Conservation (phyloP, 2,113 vertebrate genomes). For the Recurvirostra avosetta region DNA sequence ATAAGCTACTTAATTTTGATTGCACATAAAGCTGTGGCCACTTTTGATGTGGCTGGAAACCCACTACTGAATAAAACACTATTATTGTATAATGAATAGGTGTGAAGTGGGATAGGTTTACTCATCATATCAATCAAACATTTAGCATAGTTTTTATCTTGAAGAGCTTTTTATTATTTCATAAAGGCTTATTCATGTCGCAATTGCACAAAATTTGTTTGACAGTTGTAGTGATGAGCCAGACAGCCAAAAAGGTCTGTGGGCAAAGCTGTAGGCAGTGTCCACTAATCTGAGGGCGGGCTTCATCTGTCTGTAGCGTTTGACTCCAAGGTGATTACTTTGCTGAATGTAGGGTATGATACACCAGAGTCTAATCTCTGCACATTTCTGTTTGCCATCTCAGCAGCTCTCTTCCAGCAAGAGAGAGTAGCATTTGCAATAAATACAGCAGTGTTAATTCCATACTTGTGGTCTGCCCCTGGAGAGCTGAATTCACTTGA, state of each 20-base stretch:
- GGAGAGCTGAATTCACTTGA: neutral
- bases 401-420: neutral
- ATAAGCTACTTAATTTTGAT: conserved; percentile 28
- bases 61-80: conserved; percentile 14
- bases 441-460: neutral
- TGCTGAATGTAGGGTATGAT: neutral
- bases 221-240: neutral
- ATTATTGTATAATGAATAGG: neutral
- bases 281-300: neutral
- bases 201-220: neutral
- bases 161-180: neutral
- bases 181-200: neutral
- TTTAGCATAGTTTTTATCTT: neutral
- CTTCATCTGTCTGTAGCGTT: neutral
- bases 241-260: neutral
- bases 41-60: conserved; percentile 2
- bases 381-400: neutral
- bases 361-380: neutral
- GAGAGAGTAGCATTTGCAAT: neutral
- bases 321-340: neutral
- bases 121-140: neutral
- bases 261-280: neutral
- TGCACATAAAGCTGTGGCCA: neutral
- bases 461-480: neutral
- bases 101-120: neutral